Conservation (phyloP, 2,888 invertebrate genomes). For the Metallyticus violacea region DNA sequence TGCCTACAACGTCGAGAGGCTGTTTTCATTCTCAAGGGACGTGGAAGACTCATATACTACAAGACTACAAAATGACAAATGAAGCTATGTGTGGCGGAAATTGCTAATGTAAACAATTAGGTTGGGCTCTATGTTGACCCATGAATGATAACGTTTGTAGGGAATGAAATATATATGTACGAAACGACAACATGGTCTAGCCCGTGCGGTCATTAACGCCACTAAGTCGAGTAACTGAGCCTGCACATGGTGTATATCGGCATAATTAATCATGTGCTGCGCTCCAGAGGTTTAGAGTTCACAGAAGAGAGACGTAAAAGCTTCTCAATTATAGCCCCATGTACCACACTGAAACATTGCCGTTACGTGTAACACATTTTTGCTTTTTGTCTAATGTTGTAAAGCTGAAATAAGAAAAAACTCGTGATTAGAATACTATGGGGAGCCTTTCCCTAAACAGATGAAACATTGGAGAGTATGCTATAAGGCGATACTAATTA, state of each 20-base stretch:
- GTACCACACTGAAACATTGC: background rate
- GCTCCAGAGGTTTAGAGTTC: background rate
- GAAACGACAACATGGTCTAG: background rate
- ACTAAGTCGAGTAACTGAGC: background rate
- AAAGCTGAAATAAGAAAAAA: too few species aligned
- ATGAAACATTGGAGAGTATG: too few species aligned
- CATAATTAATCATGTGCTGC: background rate
- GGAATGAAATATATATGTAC: background rate
- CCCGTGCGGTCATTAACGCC: background rate
- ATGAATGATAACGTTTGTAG: background rate
- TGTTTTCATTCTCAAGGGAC: background rate
- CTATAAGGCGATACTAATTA: too few species aligned
- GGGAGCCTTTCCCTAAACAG: too few species aligned
- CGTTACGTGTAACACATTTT: too few species aligned
- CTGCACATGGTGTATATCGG: background rate
- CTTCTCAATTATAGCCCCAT: background rate
- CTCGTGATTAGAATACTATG: too few species aligned
- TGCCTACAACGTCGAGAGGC: background rate
- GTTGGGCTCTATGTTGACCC: background rate
- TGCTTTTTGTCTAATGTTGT: too few species aligned
- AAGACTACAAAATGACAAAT: background rate
- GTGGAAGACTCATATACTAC: background rate
- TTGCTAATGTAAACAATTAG: constrained; percentile 5
- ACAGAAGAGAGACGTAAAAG: background rate
- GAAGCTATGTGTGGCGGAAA: background rate